Percentiles rank a stretch among this genome's conserved stretches.
Evolutionary conservation across 2,888 invertebrate genomes (phyloP).

Genomic region (Ochropacha duplaris): DNA sequence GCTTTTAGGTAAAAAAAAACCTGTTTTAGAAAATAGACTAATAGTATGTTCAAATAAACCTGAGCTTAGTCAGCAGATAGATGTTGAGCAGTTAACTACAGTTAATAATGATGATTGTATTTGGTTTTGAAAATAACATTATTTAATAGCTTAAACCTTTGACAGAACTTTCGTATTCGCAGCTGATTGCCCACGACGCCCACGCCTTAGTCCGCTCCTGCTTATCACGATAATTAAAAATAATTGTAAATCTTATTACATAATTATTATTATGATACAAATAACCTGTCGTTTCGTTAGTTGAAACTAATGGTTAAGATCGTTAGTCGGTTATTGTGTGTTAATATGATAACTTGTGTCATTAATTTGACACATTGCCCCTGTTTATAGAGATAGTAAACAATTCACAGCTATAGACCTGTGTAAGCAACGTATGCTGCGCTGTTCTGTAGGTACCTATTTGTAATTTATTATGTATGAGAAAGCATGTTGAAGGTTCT

Average conservation of each 20-base stretch:
- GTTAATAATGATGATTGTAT: too few relatives aligned
- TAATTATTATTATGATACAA: background rate
- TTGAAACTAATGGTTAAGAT: conserved; percentile 34
- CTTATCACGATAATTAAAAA: background rate
- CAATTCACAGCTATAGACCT: conserved; percentile 15
- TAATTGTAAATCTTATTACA: background rate
- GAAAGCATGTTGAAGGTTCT: background rate
- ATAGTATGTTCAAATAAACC: background rate
- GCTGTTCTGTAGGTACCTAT: background rate
- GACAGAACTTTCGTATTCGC: background rate
- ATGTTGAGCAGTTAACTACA: background rate
- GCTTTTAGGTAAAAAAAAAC: too few relatives aligned
- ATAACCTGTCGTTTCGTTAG: conserved; percentile 17
- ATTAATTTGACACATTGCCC: conserved; percentile 42
- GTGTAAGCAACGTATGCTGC: conserved; percentile 1
- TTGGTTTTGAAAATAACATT: background rate
- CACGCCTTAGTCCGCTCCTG: background rate
- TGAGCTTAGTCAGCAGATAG: too few relatives aligned
- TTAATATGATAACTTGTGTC: conserved; percentile 42
- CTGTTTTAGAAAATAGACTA: too few relatives aligned
- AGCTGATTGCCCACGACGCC: background rate
- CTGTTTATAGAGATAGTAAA: conserved; percentile 22
- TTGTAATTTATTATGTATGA: background rate
- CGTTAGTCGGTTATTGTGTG: conserved; percentile 40
- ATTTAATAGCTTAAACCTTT: too few relatives aligned